Conservation (phyloP, 2,888 invertebrate genomes). For the Amphipyra tragopoginis region DNA sequence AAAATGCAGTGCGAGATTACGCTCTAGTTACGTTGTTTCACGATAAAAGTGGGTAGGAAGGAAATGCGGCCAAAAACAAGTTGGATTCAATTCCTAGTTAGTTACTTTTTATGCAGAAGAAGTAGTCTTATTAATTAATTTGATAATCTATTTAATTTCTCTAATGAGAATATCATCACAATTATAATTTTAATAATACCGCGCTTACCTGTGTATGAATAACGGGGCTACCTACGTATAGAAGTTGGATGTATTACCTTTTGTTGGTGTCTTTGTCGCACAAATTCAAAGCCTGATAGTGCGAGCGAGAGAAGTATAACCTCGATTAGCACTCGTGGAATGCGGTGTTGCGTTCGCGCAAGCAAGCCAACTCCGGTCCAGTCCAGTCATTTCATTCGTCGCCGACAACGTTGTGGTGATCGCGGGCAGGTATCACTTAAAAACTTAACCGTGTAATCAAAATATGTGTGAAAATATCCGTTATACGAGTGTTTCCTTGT, state of each 20-base stretch:
- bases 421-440: constrained; percentile 67
- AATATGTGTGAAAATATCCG: constrained; percentile 85
- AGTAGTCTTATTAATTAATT: not conserved
- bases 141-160: constrained; percentile 10
- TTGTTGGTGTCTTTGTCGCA: constrained; percentile 61
- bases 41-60: constrained; percentile 39
- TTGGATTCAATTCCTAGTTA: constrained; percentile 4
- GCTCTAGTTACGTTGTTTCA: constrained; percentile 61
- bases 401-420: constrained; percentile 74
- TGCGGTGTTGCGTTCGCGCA: constrained; percentile 86
- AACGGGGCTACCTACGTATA: constrained; percentile 84
- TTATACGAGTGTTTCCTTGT: constrained; percentile 78
- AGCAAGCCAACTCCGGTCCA: constrained; percentile 70
- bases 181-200: constrained; percentile 70
- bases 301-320: constrained; percentile 73
- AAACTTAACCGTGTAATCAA: constrained; percentile 73
- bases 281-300: constrained; percentile 36
- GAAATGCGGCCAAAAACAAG: not conserved
- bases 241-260: constrained; percentile 64
- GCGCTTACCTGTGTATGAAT: constrained; percentile 83
- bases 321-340: constrained; percentile 82
- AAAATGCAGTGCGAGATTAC: constrained; percentile 50
- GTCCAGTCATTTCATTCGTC: constrained; percentile 82
- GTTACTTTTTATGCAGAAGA: not conserved
- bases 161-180: constrained; percentile 44